phyloP scores from a whole-genome alignment of 2,797 vertebrate species.

The Bryconaethiops microstoma region DNA sequence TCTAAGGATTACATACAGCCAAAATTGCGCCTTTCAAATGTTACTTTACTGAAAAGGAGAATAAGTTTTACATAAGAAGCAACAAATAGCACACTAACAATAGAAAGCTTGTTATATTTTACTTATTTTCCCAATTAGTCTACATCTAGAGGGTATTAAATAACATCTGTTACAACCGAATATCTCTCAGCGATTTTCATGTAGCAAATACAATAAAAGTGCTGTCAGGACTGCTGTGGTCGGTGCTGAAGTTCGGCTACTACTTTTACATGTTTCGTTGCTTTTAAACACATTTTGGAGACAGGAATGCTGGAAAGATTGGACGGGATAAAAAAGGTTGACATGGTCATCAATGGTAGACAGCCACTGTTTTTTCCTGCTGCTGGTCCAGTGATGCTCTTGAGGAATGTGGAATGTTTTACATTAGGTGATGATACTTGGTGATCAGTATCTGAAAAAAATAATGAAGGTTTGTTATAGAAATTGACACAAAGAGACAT shows the following conservation, averaged over 20 bases:
- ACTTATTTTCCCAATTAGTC: background rate
- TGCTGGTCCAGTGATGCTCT: background rate
- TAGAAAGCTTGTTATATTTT: constrained; percentile 1
- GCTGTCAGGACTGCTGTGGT: background rate
- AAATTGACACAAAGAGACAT: background rate
- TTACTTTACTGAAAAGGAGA: background rate
- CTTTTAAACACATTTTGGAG: background rate
- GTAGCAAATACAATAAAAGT: constrained; percentile 16
- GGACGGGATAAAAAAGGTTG: background rate
- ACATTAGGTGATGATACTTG: background rate
- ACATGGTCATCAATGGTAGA: background rate
- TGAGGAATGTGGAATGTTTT: background rate
- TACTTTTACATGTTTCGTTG: background rate
- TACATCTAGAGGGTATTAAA: constrained; percentile 24
- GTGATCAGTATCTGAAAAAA: constrained; percentile 31
- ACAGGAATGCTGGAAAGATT: background rate
- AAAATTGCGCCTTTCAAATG: background rate
- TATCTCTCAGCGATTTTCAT: background rate
- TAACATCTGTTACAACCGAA: background rate
- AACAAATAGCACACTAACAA: constrained; percentile 10
- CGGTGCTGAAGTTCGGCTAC: background rate
- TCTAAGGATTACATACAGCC: background rate
- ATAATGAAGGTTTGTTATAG: background rate
- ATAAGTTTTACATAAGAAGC: background rate
- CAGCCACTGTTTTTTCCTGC: background rate